Conservation (phyloP, 2,113 vertebrate genomes). For the Syrmaticus mikado region DNA sequence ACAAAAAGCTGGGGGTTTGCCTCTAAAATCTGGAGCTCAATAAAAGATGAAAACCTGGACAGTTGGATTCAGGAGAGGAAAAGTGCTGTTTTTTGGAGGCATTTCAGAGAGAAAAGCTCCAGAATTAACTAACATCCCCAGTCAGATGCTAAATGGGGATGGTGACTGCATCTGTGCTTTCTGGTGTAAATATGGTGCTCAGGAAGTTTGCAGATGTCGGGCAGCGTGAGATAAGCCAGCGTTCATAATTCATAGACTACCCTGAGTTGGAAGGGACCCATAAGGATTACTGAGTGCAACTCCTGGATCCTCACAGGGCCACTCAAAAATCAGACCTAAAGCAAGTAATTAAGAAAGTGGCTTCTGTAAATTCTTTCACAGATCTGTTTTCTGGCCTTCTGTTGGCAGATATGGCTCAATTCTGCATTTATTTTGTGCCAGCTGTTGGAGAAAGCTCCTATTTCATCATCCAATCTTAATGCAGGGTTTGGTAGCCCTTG, state of each 20-base stretch:
- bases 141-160: slow-evolving; percentile 17
- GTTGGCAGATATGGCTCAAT: slow-evolving; percentile 1
- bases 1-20: background rate
- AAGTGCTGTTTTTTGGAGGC: slow-evolving; percentile 39
- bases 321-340: no score
- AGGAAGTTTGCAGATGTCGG: background rate
- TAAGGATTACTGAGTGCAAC: no score
- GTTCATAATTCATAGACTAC: background rate
- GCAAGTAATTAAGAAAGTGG: background rate
- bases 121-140: slow-evolving; percentile 58
- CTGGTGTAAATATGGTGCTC: background rate
- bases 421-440: background rate
- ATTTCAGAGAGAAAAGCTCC: slow-evolving; percentile 48
- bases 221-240: background rate
- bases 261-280: no score
- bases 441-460: background rate
- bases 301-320: no score
- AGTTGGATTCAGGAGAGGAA: background rate
- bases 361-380: background rate
- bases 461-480: background rate
- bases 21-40: slow-evolving; percentile 22
- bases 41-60: slow-evolving; percentile 41
- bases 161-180: background rate
- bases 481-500: background rate
- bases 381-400: background rate